Evolutionary conservation across 2,113 vertebrate genomes (phyloP), one percentile per base, ranked within the genome.

Genomic region (Hippocampus guttulatus): DNA sequence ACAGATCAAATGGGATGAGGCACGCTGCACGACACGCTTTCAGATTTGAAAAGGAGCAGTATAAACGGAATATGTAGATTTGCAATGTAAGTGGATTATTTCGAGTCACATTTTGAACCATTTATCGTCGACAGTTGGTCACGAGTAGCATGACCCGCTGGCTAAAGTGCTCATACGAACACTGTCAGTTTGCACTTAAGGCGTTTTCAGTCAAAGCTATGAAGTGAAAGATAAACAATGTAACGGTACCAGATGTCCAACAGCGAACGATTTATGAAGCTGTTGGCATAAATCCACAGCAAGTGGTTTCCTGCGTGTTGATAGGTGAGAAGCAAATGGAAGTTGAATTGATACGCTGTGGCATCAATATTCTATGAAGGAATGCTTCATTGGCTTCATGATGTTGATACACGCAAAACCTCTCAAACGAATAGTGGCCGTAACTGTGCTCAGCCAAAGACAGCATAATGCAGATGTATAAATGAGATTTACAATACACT

Each of bases 11-110:
- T 75, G 57, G 55, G 85, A 85, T 85, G 23, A 63, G 75, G 74
- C 84, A 82, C 70, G 80, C 81, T 73, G 62, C 75, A 58, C 77
- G 73, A 62, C 75, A 71, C 82, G 71, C 74, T 69, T 82, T 86
- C 68, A 83, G 69, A 77, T 72, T 65, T 5, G 18, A 73, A 80
- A 62, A 73, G 60, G 68, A 75, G 63, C 41, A 70, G 71, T 1
- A 15, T 87, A 86, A 88, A 74, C 81, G 79, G 80, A 87, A 88
- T 84, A 88, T 83, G 76, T 73, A 79, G 83, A 87, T 83, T 65
- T 27, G 43, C 23, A 10, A 18, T 2, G 11, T 88, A 51, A 88
- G 73, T 86, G 78, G 82, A 87, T 90, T 88, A 87, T 85, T 79
- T 75, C 33, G 80, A 85, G 85, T 84, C 75, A 58, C 68, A 85